These are phyloP conservation scores for Brenthis daphne DNA, from an alignment of 2,888 invertebrate species.

Conservation along the genomic window DNA sequence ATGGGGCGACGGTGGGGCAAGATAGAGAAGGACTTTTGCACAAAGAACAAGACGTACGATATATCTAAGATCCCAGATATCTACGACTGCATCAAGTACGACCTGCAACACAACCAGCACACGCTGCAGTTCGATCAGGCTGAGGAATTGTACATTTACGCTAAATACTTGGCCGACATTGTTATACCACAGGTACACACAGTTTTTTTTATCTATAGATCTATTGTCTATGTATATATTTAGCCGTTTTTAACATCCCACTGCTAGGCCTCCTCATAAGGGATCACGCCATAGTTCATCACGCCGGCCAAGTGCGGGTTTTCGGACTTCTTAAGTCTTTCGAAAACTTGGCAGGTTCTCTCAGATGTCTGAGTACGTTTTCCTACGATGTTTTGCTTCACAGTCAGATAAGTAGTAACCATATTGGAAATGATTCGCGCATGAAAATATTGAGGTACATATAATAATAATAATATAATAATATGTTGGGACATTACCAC, in stretches of 20 bases:
- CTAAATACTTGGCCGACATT: slow-evolving; percentile 98
- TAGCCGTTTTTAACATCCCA: no score
- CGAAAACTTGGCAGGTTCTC: no score
- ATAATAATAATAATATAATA: no score
- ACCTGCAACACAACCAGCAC: slow-evolving; percentile 98
- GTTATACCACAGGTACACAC: slow-evolving; percentile 95
- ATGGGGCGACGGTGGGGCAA: slow-evolving; percentile 99
- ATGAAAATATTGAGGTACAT: no score
- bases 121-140: slow-evolving; percentile 96
- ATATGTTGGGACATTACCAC: no score
- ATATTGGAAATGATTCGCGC: no score
- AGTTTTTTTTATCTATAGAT: background rate
- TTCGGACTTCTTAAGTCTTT: background rate
- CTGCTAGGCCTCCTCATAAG: no score
- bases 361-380: no score
- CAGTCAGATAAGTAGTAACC: no score
- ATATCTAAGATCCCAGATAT: slow-evolving; percentile 99
- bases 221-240: background rate
- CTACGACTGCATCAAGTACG: slow-evolving; percentile 99
- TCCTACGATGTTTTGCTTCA: no score
- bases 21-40: slow-evolving; percentile 98
- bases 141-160: slow-evolving; percentile 95
- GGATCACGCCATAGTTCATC: no score
- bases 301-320: background rate
- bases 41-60: slow-evolving; percentile 95